Base-by-base conservation (phyloP, 2,113 vertebrate species). In the Heterochromis multidens region DNA sequence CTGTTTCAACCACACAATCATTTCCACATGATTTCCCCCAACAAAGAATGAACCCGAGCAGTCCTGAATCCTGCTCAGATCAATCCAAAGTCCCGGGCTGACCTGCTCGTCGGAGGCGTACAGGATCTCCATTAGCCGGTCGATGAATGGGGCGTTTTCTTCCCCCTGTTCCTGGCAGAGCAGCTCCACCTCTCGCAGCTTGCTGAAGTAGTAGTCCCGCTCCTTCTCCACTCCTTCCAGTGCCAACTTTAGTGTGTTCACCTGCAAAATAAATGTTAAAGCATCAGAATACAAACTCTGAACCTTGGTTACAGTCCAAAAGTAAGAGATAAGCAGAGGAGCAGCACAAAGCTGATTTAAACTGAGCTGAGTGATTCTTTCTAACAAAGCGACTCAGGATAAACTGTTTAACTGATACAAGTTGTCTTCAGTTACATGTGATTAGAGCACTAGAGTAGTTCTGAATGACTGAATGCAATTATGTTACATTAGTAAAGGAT, bases 181-280 rank as follows among this genome's bases (percentile, higher is more conserved):
- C 58, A 99, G 96, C 94, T 99, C 99, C 86, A 99, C 98, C 93
- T 99, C 98, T 87, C 98, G 96, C 96, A 99, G 95, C 95, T 99
- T 99, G 83, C 98, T 97, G 35, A 99, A 99, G 95, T 99, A 99
- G 97, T 98, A 99, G 96, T 99, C 98, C 90, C 99, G 96, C 95
- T 99, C 99, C 92, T 99, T 99, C 94, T 99, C 98, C 95, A 99
- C 96, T 0, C 98, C 98, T 96, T 99, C 98, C 85, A 99, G 97
- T 92, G 98, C 97, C 93, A 96, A 95, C 95, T 99, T 99, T 97
- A 99, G 96, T 33, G 97, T 98, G 95, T 98, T 97, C 94, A 99
- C 96, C 99, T 99, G 88, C 4, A 80, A 59, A 65, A 79, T 56
- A n/a, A 5, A 17, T 16, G n/a, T 17, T 74, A 21, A 63, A 77